Conservation (phyloP, 2,888 invertebrate genomes). For the Melipona beecheii region DNA sequence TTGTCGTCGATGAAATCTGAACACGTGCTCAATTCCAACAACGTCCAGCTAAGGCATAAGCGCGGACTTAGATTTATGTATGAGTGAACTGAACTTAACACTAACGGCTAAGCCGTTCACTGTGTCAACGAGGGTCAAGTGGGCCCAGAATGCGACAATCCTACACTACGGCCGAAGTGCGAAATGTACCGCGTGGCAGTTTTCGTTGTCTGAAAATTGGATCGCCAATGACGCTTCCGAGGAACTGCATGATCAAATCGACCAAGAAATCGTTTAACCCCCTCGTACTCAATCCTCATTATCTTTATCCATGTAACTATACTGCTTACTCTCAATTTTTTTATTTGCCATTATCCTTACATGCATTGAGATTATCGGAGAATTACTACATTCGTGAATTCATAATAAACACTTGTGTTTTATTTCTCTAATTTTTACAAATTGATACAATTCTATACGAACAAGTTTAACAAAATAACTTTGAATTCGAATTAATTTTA, state of each 20-base stretch:
- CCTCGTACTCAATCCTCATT: not conserved
- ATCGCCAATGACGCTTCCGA: conserved; percentile 70
- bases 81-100: conserved; percentile 82
- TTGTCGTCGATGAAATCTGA: conserved; percentile 82
- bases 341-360: not conserved
- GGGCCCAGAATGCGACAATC: conserved; percentile 84
- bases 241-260: conserved; percentile 42
- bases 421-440: not conserved
- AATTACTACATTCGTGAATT: not conserved
- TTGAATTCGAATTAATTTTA: not conserved
- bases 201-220: conserved; percentile 69
- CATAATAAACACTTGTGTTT: not conserved
- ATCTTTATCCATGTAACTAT: not conserved
- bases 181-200: conserved; percentile 73
- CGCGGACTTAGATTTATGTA: conserved; percentile 83
- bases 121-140: conserved; percentile 84
- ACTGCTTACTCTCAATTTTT: not conserved
- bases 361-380: not conserved
- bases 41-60: conserved; percentile 78
- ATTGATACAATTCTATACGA: not conserved
- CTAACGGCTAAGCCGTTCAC: conserved; percentile 83
- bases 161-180: conserved; percentile 77
- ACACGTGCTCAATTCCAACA: conserved; percentile 83
- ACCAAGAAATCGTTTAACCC: conserved; percentile 42
- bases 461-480: not conserved